Percentiles rank a stretch among this genome's conserved stretches.
Evolutionary conservation across 1,140 invertebrate species (phyloP).

Genomic region (Drosophila mayri): DNA sequence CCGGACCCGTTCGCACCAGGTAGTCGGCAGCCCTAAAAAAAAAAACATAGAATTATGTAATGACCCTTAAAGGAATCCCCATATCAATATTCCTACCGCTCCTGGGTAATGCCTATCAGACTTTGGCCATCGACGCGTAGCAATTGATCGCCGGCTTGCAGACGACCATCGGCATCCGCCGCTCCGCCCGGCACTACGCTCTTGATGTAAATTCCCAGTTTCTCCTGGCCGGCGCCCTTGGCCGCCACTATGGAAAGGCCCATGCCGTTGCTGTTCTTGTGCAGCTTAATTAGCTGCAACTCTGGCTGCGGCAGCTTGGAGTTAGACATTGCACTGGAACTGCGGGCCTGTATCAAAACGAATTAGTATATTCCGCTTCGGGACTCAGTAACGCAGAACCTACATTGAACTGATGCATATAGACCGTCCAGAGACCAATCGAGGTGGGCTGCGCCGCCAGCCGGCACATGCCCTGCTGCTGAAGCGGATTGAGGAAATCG

Average conservation of each 20-base stretch:
- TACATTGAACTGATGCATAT: constrained; percentile 90
- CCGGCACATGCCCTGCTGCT: constrained; percentile 94
- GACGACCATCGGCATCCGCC: constrained; percentile 96
- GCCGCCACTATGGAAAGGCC: constrained; percentile 97
- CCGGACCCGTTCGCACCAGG: constrained; percentile 96
- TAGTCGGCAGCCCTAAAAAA: constrained; percentile 94
- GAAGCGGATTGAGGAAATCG: constrained; percentile 95
- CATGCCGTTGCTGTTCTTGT: constrained; percentile 96
- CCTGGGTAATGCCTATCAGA: constrained; percentile 98
- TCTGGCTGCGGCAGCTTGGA: constrained; percentile 86
- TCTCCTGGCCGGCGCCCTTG: constrained; percentile 90
- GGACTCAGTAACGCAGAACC: constrained; percentile 30
- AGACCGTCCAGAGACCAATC: constrained; percentile 97
- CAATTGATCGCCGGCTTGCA: constrained; percentile 98
- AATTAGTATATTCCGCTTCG: background rate
- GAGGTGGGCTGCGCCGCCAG: constrained; percentile 95
- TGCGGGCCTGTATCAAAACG: constrained; percentile 86
- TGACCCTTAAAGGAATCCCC: background rate
- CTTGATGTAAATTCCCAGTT: constrained; percentile 98
- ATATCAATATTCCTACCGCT: constrained; percentile 87
- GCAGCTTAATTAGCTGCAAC: constrained; percentile 94
- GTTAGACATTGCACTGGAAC: constrained; percentile 86
- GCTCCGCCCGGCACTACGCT: constrained; percentile 98
- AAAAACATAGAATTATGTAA: background rate
- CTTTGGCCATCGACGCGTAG: constrained; percentile 98